These are phyloP conservation scores for Alectura lathami DNA, from an alignment of 2,113 vertebrate species.

Conservation along the genomic window DNA sequence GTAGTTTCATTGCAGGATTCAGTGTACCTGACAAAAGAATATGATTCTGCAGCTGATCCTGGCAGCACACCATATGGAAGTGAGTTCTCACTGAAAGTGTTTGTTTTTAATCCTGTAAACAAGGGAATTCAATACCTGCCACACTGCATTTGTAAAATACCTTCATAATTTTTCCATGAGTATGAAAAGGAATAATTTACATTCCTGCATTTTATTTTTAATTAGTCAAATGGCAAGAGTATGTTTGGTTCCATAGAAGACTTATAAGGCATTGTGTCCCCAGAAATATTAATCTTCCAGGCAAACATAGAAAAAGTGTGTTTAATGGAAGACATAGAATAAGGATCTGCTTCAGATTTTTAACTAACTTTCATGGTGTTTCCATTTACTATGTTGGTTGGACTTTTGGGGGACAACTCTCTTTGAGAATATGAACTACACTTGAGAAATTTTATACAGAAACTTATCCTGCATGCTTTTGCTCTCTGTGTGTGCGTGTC, in stretches of 20 bases:
- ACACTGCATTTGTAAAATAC: not conserved
- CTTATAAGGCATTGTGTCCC: not conserved
- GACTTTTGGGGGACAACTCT: not conserved
- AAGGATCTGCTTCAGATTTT: not conserved
- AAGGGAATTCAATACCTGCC: not conserved
- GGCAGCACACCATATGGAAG: not conserved
- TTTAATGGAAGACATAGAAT: not conserved
- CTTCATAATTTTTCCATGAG: not conserved
- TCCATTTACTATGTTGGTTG: not conserved
- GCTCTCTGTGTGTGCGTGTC: not conserved
- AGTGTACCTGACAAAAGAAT: not conserved
- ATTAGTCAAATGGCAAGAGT: not conserved
- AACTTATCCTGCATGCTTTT: not conserved
- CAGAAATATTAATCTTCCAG: not conserved
- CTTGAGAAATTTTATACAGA: not conserved
- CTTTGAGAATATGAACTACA: not conserved
- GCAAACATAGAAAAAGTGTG: not conserved
- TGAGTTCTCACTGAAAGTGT: fast-evolving
- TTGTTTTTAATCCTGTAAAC: not conserved
- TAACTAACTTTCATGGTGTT: not conserved
- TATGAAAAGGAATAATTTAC: not conserved
- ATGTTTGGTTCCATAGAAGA: not conserved
- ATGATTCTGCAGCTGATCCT: not conserved
- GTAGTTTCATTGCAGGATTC: not conserved
- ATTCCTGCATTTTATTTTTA: not conserved